Base-by-base conservation (phyloP, 1,140 invertebrate genomes). In the Neodiprion virginianus region DNA sequence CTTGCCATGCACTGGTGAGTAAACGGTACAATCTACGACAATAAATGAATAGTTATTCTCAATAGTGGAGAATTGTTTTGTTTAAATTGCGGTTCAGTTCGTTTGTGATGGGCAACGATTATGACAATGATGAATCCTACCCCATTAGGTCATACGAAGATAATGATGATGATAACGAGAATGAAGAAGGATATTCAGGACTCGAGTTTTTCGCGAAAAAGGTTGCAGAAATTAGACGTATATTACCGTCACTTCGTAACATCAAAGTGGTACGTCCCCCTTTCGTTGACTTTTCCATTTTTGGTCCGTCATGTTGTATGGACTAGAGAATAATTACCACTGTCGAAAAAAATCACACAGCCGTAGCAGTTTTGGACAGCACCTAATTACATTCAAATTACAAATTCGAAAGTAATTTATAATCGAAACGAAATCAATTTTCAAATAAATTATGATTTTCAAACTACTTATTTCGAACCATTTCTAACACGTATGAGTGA, bases 241-340 rank as follows among this genome's bases (percentile, higher is more conserved):
- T 87, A 68, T 79, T 90, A 9, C 89, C 88, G 0, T 88, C 88
- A 8, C 83, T 90, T 17, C 86, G 87, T 76, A 87, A 87, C 73
- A 86, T 89, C 74, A 90, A 89, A 89, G 88, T 90, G 87, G 89
- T 90, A 85, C 76, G 87, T 79, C 48, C 66, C 50, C 23, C 76
- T 67, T 69, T 76, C 12, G 21, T 48, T 68, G 49, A 17, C 74
- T 12, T 72, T 4, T 74, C 71, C n/a, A 73, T 74, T 71, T 23
- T 69, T 12, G 9, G 47, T 49, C 23, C 14, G 69, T 71, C 10
- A 14, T 66, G 7, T 69, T 47, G n/a, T 23, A 28, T 28, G 1
- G 28, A 5, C 28, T 28, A 28, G 28, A 28, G 1, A 5, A 28
- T 28, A 28, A 1, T 28, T 5, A 28, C 5, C 28, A 28, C 28